A percentile compares a stretch with the other conserved stretches of the same genome.
Conservation (phyloP, 2,113 vertebrate genomes). For the Urocolius indicus region DNA sequence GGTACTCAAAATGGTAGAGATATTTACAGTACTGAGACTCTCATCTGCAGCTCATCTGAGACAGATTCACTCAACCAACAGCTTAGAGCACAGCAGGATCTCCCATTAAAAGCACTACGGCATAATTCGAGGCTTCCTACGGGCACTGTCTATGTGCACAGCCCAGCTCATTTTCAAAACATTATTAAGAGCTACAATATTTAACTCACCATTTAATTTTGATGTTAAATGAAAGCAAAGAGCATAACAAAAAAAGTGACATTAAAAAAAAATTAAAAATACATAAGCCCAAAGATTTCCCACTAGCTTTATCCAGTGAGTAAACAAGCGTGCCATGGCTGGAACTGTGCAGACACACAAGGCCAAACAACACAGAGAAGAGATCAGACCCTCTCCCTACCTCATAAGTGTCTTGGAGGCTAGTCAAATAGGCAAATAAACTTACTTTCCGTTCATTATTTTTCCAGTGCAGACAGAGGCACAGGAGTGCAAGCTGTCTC, state of each 20-base stretch:
- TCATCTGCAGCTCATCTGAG: neutral
- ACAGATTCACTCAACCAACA: neutral
- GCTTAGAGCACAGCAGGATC: neutral
- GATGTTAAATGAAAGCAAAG: neutral
- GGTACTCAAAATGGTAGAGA: neutral
- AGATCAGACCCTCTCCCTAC: neutral
- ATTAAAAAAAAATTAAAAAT: neutral
- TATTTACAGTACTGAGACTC: neutral
- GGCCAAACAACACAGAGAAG: neutral
- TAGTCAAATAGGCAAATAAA: neutral
- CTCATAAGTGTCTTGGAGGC: neutral
- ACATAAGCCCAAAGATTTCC: neutral
- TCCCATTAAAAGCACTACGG: neutral
- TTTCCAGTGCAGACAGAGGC: neutral
- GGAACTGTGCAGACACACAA: neutral
- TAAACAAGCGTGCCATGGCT: neutral
- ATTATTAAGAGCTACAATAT: neutral
- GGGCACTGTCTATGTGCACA: neutral
- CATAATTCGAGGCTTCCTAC: constrained; percentile 3
- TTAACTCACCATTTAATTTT: neutral
- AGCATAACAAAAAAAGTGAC: neutral
- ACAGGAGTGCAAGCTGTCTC: neutral
- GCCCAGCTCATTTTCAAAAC: neutral
- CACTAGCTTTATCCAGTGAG: neutral
- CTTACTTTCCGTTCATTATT: neutral